A percentile compares a stretch with the other conserved stretches of the same genome.
phyloP scores from a whole-genome alignment of 2,888 invertebrate genomes.

The Acrobasis repandana region DNA sequence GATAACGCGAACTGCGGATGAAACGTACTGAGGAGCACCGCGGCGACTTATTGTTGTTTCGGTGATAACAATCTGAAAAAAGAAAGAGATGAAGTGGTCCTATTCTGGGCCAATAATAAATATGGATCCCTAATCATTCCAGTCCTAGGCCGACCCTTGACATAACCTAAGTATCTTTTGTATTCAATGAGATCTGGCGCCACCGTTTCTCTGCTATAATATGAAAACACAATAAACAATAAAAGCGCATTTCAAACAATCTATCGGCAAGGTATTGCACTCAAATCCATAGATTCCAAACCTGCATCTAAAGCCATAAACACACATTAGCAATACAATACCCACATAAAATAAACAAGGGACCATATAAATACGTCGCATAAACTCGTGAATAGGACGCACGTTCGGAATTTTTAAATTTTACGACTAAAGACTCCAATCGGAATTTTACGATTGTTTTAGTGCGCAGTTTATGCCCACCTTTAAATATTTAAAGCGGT shows the following conservation, averaged over 20 bases:
- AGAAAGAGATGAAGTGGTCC: too few relatives aligned
- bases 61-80: not conserved
- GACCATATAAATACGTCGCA: slow-evolving; percentile 15
- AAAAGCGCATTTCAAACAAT: not conserved
- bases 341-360: slow-evolving; percentile 19
- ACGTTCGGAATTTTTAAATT: slow-evolving; percentile 21
- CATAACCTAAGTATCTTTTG: too few relatives aligned
- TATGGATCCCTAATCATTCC: too few relatives aligned
- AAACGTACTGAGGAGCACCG: not conserved
- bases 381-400: slow-evolving; percentile 13
- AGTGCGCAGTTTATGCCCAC: slow-evolving; percentile 17
- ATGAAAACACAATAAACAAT: too few relatives aligned
- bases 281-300: slow-evolving; percentile 6
- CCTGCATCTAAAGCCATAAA: slow-evolving; percentile 13
- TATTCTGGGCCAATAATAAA: too few relatives aligned
- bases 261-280: not conserved
- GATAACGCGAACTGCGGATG: slow-evolving; percentile 6
- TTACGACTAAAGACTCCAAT: slow-evolving; percentile 22
- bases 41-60: not conserved
- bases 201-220: too few relatives aligned
- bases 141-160: too few relatives aligned
- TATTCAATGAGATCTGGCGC: too few relatives aligned
- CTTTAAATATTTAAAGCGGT: slow-evolving; percentile 23
- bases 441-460: slow-evolving; percentile 23
- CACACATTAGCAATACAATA: slow-evolving; percentile 20